phyloP scores from a whole-genome alignment of 2,888 invertebrate genomes.

The Hirudinaria manillensis region DNA sequence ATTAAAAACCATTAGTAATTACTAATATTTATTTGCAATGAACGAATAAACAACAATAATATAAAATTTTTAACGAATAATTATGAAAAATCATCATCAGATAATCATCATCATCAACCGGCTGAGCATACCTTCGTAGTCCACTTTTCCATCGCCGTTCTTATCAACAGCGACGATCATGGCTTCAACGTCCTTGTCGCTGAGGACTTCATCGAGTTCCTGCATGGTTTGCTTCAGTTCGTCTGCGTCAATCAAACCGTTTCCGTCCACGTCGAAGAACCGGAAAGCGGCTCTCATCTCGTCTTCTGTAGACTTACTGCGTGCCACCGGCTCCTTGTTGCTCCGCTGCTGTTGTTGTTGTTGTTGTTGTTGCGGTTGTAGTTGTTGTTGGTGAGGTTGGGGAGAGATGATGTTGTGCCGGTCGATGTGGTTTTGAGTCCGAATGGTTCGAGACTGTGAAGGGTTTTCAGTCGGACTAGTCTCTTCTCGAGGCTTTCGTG shows the following conservation, averaged over 20 bases:
- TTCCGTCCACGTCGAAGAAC: conserved; percentile 34
- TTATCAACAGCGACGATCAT: conserved; percentile 36
- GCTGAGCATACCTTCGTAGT: conserved; percentile 33
- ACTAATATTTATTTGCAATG: too few relatives aligned
- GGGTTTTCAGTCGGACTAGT: neutral
- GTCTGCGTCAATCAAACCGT: conserved; percentile 31
- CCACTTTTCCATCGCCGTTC: conserved; percentile 35
- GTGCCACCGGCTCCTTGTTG: neutral
- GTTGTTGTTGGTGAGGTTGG: conserved; percentile 3
- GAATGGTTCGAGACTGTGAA: neutral
- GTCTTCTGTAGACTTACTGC: conserved; percentile 29
- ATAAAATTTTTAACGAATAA: too few relatives aligned
- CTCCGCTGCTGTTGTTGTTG: conserved; percentile 13
- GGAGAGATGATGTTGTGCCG: neutral
- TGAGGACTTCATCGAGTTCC: conserved; percentile 31
- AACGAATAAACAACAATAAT: too few relatives aligned
- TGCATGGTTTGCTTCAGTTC: conserved; percentile 35
- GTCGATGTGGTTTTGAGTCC: conserved; percentile 11
- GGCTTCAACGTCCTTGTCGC: conserved; percentile 33
- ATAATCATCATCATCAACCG: neutral
- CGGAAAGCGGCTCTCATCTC: conserved; percentile 34
- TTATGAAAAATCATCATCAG: neutral
- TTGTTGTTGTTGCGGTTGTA: conserved; percentile 17
- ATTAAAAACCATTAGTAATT: too few relatives aligned
- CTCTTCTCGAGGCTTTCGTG: neutral